These are phyloP conservation scores for Diacarnus erythraeanus DNA, from an alignment of 37 sponge, comb jelly and placozoan genomes.

Conservation along the genomic window DNA sequence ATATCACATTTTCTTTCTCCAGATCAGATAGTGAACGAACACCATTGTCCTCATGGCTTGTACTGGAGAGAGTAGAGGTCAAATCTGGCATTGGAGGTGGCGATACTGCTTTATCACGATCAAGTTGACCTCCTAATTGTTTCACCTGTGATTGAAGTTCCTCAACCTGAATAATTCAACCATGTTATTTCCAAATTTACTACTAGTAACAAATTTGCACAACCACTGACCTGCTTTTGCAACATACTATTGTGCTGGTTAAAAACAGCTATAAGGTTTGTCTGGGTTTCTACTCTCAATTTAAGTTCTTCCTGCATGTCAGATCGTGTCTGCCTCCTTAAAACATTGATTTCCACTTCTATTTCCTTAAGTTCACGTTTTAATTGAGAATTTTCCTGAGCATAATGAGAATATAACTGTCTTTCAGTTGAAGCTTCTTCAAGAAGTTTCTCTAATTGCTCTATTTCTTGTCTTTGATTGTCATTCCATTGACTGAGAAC, in stretches of 20 bases:
- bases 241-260: constrained; percentile 65
- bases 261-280: constrained; percentile 49
- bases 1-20: constrained; percentile 14
- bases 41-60: neutral
- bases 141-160: constrained; percentile 21
- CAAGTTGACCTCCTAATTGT: constrained; percentile 30
- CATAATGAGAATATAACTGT: constrained; percentile 10
- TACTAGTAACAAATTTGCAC: neutral
- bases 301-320: constrained; percentile 56
- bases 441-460: constrained; percentile 25
- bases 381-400: constrained; percentile 25
- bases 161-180: constrained; percentile 5
- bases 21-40: constrained; percentile 10
- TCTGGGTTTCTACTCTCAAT: constrained; percentile 61
- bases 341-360: constrained; percentile 45
- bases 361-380: constrained; percentile 56
- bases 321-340: constrained; percentile 28
- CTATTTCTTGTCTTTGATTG: constrained; percentile 57
- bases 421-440: constrained; percentile 24
- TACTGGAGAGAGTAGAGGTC: neutral
- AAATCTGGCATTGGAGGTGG: constrained; percentile 57
- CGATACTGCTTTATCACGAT: constrained; percentile 36
- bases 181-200: neutral
- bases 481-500: constrained; percentile 81
- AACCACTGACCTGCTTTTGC: constrained; percentile 43